phyloP scores from a whole-genome alignment of 2,888 invertebrate genomes.

The Athalia cordata region DNA sequence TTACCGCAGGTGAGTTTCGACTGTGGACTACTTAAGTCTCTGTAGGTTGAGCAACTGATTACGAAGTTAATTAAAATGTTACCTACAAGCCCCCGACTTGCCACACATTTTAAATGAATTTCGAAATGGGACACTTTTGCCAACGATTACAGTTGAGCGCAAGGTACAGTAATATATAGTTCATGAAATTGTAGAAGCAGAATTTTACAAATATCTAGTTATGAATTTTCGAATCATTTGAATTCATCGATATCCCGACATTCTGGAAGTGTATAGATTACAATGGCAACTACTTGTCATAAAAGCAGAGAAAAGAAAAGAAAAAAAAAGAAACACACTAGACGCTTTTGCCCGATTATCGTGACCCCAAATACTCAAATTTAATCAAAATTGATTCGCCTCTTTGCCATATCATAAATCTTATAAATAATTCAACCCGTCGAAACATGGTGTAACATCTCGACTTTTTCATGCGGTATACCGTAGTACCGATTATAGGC shows the following conservation, averaged over 20 bases:
- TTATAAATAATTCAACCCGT: conserved; percentile 34
- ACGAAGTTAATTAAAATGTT: conserved; percentile 27
- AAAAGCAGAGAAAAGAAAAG: conserved; percentile 8
- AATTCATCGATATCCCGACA: no score
- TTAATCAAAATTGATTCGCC: conserved; percentile 28
- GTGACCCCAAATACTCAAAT: conserved; percentile 11
- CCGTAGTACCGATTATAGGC: neutral
- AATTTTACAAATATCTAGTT: neutral
- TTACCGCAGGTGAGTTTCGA: neutral
- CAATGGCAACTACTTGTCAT: neutral
- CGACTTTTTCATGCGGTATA: neutral
- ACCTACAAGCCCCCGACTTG: neutral
- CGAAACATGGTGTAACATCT: conserved; percentile 23
- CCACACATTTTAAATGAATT: conserved; percentile 12
- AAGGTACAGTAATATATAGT: neutral
- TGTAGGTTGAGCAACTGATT: conserved; percentile 25
- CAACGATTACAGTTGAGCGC: neutral
- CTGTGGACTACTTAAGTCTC: neutral
- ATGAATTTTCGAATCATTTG: no score
- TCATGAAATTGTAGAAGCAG: neutral
- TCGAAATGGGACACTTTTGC: conserved; percentile 28
- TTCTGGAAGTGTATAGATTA: no score
- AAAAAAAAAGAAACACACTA: neutral
- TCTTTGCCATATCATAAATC: conserved; percentile 13
- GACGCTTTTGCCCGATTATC: conserved; percentile 10